Evolutionary conservation across 2,113 vertebrate genomes (phyloP).

Genomic region (Heptranchias perlo): DNA sequence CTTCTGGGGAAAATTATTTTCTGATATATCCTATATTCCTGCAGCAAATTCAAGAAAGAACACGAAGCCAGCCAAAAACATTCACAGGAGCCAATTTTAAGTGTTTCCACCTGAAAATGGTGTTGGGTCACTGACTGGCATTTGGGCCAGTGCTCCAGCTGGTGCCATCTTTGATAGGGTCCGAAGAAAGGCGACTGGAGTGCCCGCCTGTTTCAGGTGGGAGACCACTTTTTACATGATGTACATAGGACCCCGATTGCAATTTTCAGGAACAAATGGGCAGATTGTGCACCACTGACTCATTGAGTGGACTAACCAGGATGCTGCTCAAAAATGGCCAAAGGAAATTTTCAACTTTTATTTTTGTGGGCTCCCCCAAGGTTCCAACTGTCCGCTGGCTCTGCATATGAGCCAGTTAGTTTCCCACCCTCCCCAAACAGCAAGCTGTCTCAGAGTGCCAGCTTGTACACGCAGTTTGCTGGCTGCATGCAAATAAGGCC

Average conservation of each 20-base stretch:
- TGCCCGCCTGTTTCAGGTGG: not conserved
- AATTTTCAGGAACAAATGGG: not conserved
- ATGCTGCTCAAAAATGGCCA: not conserved
- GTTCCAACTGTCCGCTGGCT: not conserved
- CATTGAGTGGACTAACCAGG: not conserved
- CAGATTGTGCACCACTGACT: not conserved
- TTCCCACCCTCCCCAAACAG: not conserved
- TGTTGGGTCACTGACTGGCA: not conserved
- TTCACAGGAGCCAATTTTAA: not conserved
- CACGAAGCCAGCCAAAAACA: not conserved
- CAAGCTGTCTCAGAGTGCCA: not conserved
- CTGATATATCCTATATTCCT: not conserved
- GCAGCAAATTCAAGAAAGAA: not conserved
- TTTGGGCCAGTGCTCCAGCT: not conserved
- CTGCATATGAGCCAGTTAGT: not conserved
- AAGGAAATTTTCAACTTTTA: not conserved
- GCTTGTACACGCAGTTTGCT: not conserved
- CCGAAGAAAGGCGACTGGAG: not conserved
- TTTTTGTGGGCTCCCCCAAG: not conserved
- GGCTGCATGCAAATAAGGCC: not conserved
- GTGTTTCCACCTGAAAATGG: not conserved
- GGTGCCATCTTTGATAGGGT: not conserved
- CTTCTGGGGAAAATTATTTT: not conserved
- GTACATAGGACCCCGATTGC: not conserved
- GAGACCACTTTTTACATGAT: not conserved